Percentiles rank a stretch among this genome's conserved stretches.
phyloP scores from a whole-genome alignment of 1,140 invertebrate genomes.

The Cotesia chilonis region DNA sequence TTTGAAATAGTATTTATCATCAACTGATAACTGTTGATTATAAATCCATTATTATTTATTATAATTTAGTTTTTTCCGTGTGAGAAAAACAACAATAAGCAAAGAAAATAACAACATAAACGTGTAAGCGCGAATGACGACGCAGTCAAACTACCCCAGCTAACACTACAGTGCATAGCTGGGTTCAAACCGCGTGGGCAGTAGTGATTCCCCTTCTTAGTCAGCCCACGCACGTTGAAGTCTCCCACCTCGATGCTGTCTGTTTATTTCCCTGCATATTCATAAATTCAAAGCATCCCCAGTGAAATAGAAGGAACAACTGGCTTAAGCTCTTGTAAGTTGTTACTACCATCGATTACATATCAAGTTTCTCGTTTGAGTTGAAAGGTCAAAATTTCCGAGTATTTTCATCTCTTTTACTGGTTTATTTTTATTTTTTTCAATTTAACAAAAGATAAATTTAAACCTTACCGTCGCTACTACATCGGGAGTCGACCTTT shows the following conservation, averaged over 20 bases:
- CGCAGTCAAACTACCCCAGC: slow-evolving; percentile 49
- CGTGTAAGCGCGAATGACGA: slow-evolving; percentile 45
- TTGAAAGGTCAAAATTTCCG: background rate
- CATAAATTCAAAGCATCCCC: slow-evolving; percentile 3
- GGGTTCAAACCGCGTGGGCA: slow-evolving; percentile 48
- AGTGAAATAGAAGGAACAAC: background rate
- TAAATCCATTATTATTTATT: too few relatives aligned
- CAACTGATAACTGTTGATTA: too few relatives aligned
- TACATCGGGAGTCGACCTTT: slow-evolving; percentile 95
- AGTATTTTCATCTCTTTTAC: background rate
- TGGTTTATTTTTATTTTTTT: background rate
- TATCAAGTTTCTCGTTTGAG: too few relatives aligned
- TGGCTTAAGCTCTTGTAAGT: too few relatives aligned
- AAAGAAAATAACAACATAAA: background rate
- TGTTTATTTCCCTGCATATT: background rate
- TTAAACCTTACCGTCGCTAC: slow-evolving; percentile 83
- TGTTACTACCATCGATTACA: too few relatives aligned
- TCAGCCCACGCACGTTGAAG: slow-evolving; percentile 22
- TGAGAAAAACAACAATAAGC: too few relatives aligned
- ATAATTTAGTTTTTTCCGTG: too few relatives aligned
- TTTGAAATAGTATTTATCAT: too few relatives aligned
- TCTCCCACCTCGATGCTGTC: slow-evolving; percentile 21
- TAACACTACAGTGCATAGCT: slow-evolving; percentile 39
- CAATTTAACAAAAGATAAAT: slow-evolving; percentile 1
- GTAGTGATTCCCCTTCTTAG: slow-evolving; percentile 46